These are phyloP conservation scores for Riparia riparia DNA, from an alignment of 2,113 vertebrate genomes.

Conservation along the genomic window DNA sequence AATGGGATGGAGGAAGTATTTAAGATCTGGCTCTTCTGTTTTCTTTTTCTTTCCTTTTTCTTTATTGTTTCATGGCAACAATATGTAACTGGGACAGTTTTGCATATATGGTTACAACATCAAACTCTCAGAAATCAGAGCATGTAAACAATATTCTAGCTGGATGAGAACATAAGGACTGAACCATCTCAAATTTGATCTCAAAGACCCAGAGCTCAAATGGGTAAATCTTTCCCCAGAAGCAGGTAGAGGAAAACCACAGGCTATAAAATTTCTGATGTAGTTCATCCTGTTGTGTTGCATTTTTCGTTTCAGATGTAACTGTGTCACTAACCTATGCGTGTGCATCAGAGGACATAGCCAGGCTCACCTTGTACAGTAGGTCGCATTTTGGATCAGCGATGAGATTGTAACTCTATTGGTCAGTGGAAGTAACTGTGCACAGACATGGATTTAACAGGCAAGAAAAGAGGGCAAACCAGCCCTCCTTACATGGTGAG, in stretches of 20 bases:
- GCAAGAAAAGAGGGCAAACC: neutral
- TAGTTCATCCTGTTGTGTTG: neutral
- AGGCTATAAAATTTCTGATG: neutral
- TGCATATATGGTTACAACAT: constrained; percentile 34
- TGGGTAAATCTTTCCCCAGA: neutral
- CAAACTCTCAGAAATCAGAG: constrained; percentile 23
- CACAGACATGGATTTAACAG: neutral
- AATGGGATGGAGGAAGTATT: neutral
- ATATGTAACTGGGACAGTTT: constrained; percentile 53
- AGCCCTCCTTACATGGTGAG: neutral
- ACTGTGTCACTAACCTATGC: neutral
- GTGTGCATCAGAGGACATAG: neutral
- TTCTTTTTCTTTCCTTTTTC: neutral
- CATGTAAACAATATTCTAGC: constrained; percentile 3
- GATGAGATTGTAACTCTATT: neutral
- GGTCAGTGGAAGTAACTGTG: neutral
- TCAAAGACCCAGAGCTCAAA: neutral
- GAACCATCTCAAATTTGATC: neutral
- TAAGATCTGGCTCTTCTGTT: neutral
- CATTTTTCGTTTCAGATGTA: neutral
- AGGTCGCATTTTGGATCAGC: neutral
- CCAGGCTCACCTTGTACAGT: neutral
- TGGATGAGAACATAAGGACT: neutral
- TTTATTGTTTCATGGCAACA: neutral
- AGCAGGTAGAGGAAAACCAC: neutral